A percentile compares a stretch with the other conserved stretches of the same genome.
Conservation (phyloP, 2,888 invertebrate genomes). For the Andrena hattorfiana region DNA sequence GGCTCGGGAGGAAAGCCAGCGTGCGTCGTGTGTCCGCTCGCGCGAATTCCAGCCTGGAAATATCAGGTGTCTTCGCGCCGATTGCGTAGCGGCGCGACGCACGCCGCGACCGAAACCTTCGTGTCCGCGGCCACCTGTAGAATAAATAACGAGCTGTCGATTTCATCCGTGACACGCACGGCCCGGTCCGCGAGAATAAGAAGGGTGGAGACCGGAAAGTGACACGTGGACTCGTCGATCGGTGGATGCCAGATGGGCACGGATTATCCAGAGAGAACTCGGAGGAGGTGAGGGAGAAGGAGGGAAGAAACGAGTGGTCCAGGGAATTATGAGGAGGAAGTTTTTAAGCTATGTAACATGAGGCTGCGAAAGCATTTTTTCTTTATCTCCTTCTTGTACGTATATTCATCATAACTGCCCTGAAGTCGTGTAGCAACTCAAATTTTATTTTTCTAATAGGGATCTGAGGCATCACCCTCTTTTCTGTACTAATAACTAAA, state of each 20-base stretch:
- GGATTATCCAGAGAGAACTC: conserved; percentile 21
- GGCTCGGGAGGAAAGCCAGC: neutral
- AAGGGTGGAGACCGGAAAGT: neutral
- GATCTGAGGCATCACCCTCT: no score
- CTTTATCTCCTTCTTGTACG: no score
- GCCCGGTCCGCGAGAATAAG: neutral
- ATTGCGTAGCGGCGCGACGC: conserved; percentile 16
- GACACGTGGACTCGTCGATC: conserved; percentile 9
- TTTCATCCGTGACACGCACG: conserved; percentile 42
- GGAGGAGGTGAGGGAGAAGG: neutral
- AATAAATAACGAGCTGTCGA: conserved; percentile 73
- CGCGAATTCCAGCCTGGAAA: conserved; percentile 2
- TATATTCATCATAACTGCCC: no score
- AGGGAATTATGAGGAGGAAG: no score
- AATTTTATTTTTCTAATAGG: no score
- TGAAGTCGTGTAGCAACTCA: no score
- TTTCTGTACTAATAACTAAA: no score
- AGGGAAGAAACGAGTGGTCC: neutral
- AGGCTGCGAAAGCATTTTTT: no score
- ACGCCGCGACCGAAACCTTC: conserved; percentile 37
- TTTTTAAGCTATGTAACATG: no score
- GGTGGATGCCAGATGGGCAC: neutral
- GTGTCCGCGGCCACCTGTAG: conserved; percentile 71
- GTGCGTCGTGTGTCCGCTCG: neutral
- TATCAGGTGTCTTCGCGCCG: conserved; percentile 44